phyloP scores from a whole-genome alignment of 2,797 vertebrate species.

The Aselliscus stoliczkanus region DNA sequence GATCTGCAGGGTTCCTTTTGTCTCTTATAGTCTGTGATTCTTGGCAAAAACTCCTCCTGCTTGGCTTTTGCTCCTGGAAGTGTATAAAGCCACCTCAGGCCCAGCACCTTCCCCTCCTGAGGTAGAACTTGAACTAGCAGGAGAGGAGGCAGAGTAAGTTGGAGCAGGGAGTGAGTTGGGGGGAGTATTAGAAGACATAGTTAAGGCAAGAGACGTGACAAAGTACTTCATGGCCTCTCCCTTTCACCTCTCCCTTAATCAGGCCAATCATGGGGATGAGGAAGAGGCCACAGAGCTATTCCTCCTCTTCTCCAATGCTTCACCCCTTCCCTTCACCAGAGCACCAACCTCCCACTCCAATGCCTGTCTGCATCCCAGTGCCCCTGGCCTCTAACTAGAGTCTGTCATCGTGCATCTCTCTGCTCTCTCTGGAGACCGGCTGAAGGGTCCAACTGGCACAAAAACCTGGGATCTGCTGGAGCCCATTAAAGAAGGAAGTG shows the following conservation, averaged over 20 bases:
- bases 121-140: background rate
- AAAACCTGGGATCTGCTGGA: background rate
- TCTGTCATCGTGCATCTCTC: background rate
- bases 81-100: background rate
- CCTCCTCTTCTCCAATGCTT: background rate
- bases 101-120: background rate
- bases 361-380: background rate
- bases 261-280: background rate
- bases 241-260: background rate
- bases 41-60: conserved; percentile 31
- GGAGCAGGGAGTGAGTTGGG: background rate
- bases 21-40: conserved; percentile 28
- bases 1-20: conserved; percentile 2
- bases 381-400: background rate
- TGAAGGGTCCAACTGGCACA: background rate
- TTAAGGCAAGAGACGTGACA: background rate
- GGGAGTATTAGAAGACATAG: background rate
- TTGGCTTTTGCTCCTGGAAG: conserved; percentile 4
- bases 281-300: background rate
- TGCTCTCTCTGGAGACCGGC: background rate
- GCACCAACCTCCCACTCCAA: background rate
- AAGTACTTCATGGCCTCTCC: background rate
- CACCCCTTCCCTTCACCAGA: background rate
- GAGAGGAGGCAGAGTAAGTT: background rate
- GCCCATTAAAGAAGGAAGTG: background rate